Evolutionary conservation across 2,888 invertebrate genomes (phyloP).

Genomic region (Herminia tarsipennalis): DNA sequence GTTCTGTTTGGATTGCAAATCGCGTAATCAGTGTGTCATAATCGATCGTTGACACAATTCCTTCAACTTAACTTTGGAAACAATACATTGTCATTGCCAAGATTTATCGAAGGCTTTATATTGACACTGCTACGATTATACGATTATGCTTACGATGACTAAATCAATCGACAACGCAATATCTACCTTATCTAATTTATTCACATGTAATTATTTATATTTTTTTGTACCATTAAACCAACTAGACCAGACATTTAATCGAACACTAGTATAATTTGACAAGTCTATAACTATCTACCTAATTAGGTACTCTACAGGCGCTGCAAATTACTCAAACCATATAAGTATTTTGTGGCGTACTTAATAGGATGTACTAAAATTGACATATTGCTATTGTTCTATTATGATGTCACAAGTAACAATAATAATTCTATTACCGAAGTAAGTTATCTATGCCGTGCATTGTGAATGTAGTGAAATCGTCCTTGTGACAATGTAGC

Average conservation of each 20-base stretch:
- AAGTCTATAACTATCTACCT: background rate
- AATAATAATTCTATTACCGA: conserved; percentile 51
- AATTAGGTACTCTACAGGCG: conserved; percentile 2
- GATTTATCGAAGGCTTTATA: conserved; percentile 6
- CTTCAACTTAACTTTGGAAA: conserved; percentile 25
- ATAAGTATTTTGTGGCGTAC: conserved; percentile 7
- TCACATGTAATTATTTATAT: too few relatives aligned
- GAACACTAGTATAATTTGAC: too few relatives aligned
- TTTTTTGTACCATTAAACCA: too few relatives aligned
- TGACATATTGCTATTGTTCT: conserved; percentile 49
- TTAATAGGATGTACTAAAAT: too few relatives aligned
- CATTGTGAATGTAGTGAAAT: conserved; percentile 66
- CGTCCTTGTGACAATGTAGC: conserved; percentile 70
- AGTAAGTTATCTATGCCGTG: conserved; percentile 49
- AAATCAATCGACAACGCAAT: too few relatives aligned
- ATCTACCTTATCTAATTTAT: too few relatives aligned
- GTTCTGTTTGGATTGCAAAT: conserved; percentile 11
- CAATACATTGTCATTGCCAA: conserved; percentile 34
- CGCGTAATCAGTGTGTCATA: conserved; percentile 19
- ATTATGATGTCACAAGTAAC: conserved; percentile 60
- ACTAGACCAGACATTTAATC: too few relatives aligned
- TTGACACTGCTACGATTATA: too few relatives aligned
- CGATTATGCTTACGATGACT: too few relatives aligned
- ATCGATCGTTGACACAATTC: conserved; percentile 24
- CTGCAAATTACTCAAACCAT: conserved; percentile 18